Base-by-base conservation (phyloP, 1,140 invertebrate species). In the Mamestra configurata region DNA sequence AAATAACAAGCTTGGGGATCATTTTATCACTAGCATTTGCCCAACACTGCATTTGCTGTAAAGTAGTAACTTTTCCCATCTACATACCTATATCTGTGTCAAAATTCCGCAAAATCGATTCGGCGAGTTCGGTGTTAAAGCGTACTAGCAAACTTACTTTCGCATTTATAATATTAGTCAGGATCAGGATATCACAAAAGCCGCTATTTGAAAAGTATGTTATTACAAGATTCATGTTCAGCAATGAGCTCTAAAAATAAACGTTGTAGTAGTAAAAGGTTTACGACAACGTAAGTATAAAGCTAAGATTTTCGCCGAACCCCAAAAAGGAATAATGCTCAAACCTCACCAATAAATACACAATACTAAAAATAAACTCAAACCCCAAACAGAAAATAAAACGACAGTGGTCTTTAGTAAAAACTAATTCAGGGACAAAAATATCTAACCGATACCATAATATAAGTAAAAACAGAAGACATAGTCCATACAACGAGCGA, bases 381-480 rank as follows among this genome's bases (percentile, higher is more conserved):
- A 64, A 64, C 59, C n/a, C 31, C 59, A 40, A 64, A 64, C 15
- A 31, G 31, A 18, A 40, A 64, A 64, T 64, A 11, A 64, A 64
- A 64, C 31, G 4, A 18, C 59, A 61, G 37, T n/a, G 27, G 24
- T 61, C 59, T 64, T 64, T 37, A 64, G 59, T 20, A 64, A 64
- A 40, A 40, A 37, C 59, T 64, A 64, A 64, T 64, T 64, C 35
- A 0, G 59, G 59, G 59, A 40, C 59, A 22, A 64, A 64, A 11
- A 64, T 64, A 40, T 64, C 31, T 64, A 18, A 37, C 59, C 31
- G 35, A 64, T 64, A 64, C n/a, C 18, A 40, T 10, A 49, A 6
- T 13, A 49, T n/a, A 49, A 4, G 4, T 4, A 49, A 4, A 0
- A n/a, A 49, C 1, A 49, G 43, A 49, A 49, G 43, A 3, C 4